A percentile compares a stretch with the other conserved stretches of the same genome.
Conservation (phyloP, 2,113 vertebrate species). For the Macroglossus sobrinus region DNA sequence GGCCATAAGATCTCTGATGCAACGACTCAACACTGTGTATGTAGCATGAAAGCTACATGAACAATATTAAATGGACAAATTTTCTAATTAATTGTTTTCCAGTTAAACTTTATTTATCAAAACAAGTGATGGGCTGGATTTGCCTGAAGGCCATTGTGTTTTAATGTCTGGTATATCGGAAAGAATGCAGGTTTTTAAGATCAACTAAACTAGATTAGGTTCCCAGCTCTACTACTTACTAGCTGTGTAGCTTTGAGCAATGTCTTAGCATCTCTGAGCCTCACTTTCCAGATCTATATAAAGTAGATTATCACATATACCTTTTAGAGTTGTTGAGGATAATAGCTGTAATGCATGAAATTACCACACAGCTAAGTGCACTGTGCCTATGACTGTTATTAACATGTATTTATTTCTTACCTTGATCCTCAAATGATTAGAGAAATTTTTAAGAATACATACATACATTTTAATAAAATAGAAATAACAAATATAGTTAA, state of each 20-base stretch:
- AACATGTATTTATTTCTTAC: background rate
- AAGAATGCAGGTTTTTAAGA: background rate
- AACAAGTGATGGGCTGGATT: background rate
- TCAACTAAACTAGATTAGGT: background rate
- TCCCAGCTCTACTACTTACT: background rate
- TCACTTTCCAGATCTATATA: background rate
- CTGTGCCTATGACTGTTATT: background rate
- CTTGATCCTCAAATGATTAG: background rate
- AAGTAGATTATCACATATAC: background rate
- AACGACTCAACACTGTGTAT: background rate
- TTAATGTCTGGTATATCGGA: background rate
- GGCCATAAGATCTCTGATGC: background rate
- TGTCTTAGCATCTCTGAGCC: background rate
- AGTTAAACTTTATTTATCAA: constrained; percentile 18
- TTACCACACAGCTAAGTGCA: background rate
- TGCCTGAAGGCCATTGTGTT: background rate
- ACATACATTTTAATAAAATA: background rate
- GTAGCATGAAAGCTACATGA: background rate
- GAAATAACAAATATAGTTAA: background rate
- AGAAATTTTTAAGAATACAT: background rate
- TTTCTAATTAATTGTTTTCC: background rate
- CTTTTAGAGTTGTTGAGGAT: background rate
- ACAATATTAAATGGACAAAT: background rate
- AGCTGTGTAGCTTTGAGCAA: background rate
- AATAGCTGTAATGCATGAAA: background rate